These are phyloP conservation scores for Archaeoteleia sp. DNA, from an alignment of 2,888 invertebrate species.

Conservation along the genomic window DNA sequence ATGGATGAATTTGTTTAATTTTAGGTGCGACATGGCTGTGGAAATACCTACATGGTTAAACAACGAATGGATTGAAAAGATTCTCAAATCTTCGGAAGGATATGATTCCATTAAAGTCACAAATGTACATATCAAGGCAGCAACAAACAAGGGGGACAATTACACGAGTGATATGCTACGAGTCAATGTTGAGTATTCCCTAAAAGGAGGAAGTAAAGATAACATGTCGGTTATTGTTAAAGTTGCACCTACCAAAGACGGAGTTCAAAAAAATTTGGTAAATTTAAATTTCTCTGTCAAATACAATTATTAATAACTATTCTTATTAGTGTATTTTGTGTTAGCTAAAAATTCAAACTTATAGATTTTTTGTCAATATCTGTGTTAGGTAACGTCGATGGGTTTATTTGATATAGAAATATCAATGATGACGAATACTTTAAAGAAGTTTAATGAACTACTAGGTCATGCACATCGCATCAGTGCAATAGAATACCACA, in stretches of 20 bases:
- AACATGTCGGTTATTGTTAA: conserved; percentile 66
- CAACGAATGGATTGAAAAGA: conserved; percentile 61
- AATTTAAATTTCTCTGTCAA: too few relatives aligned
- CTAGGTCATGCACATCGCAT: conserved; percentile 51
- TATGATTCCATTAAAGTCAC: conserved; percentile 63
- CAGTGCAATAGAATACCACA: conserved; percentile 65
- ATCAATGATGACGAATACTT: conserved; percentile 63
- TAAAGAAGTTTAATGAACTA: conserved; percentile 63
- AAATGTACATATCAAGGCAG: conserved; percentile 61
- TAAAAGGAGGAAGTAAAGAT: conserved; percentile 43
- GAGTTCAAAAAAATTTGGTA: conserved; percentile 71
- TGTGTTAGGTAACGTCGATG: conserved; percentile 56
- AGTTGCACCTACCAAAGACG: conserved; percentile 72
- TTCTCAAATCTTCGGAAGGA: conserved; percentile 60
- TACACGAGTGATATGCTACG: conserved; percentile 72
- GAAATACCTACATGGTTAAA: conserved; percentile 64
- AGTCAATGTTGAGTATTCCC: conserved; percentile 55
- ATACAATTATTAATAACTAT: too few relatives aligned
- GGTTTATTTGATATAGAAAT: conserved; percentile 65
- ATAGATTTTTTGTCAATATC: neutral
- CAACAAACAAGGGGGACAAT: conserved; percentile 70
- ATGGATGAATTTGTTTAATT: too few relatives aligned
- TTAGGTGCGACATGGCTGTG: conserved; percentile 54
- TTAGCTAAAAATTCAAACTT: too few relatives aligned
- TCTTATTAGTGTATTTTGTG: too few relatives aligned